These are phyloP conservation scores for Conistra vaccinii DNA, from an alignment of 2,888 invertebrate species.

Conservation along the genomic window DNA sequence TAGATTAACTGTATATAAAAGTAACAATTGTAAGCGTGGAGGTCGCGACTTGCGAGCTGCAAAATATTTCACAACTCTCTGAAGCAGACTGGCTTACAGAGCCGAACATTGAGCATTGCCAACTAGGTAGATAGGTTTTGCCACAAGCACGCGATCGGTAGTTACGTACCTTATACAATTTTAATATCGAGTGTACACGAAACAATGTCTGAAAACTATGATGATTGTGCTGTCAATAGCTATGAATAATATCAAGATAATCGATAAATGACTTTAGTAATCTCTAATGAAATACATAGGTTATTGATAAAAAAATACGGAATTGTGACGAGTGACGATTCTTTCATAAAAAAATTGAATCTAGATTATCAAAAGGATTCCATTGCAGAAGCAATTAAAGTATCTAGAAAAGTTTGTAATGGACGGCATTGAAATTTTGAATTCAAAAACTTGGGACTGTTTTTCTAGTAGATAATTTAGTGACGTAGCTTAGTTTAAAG, in stretches of 20 bases:
- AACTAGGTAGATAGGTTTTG: conserved; percentile 87
- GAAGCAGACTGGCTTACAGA: conserved; percentile 83
- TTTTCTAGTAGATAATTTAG: not conserved
- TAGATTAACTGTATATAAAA: conserved; percentile 48
- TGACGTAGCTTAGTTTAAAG: not conserved
- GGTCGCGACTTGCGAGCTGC: conserved; percentile 73
- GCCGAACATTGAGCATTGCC: conserved; percentile 82
- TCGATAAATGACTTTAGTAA: conserved; percentile 25
- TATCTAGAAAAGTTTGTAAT: not conserved
- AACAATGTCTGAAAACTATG: conserved; percentile 63
- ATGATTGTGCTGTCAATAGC: conserved; percentile 39
- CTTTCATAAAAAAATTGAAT: not conserved
- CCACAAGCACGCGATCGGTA: conserved; percentile 85
- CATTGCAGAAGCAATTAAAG: not conserved
- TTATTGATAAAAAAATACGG: not conserved
- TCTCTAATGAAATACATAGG: not conserved
- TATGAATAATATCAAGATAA: conserved; percentile 40
- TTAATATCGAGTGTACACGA: conserved; percentile 78
- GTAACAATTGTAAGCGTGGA: conserved; percentile 63
- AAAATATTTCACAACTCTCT: conserved; percentile 84
- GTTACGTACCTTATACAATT: conserved; percentile 73
- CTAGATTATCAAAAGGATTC: not conserved
- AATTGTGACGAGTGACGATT: not conserved
- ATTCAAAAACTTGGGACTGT: not conserved
- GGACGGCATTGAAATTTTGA: not conserved